Base-by-base conservation (phyloP, 2,113 vertebrate species). In the Gallinago undulata region DNA sequence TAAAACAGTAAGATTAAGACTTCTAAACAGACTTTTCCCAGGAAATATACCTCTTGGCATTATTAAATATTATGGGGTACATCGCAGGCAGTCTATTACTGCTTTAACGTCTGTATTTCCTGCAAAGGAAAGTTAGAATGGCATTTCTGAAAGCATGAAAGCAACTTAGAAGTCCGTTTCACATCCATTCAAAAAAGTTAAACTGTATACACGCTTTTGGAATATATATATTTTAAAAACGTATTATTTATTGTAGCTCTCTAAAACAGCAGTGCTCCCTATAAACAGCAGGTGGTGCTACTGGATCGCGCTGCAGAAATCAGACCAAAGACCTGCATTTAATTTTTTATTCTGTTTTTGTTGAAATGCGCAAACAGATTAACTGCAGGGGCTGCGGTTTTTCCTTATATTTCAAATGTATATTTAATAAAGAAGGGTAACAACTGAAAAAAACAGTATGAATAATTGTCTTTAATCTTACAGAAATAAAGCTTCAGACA, bases 221-320 rank as follows among this genome's bases (percentile, higher is more conserved):
- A 68, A 83, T 27, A 11, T 4, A 4, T 14, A 55, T 5, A 27
- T 11, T 5, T 22, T 23, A 43, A 27, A 19, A 19, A 12, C 18
- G 35, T 5, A 11, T 1, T 11, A 5, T 6, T 0, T 31, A 6
- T 4, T 13, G 6, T 2, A 0, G 1, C 1, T 0, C 1, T 35
- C 5, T 19, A 24, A 67, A 83, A 10, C n/a, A 53, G 63, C 69
- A 84, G 22, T 62, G 48, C 55, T 90, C 41, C 11, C 9, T 73
- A 0, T 6, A 3, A 84, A 16, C 96, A 94, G 80, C 57, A 96
- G 96, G 18, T 92, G 96, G 96, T 81, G 96, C 76, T 94, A 43
- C 57, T 11, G 62, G 80, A 94, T 84, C 41, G 8, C 6, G 0
- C 48, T 72, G 30, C 10, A 21, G 43, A 48, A 50, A 5, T 27